Evolutionary conservation across 2,113 vertebrate genomes (phyloP), one percentile per base, ranked within the genome.

Genomic region (Thunnus maccoyii): DNA sequence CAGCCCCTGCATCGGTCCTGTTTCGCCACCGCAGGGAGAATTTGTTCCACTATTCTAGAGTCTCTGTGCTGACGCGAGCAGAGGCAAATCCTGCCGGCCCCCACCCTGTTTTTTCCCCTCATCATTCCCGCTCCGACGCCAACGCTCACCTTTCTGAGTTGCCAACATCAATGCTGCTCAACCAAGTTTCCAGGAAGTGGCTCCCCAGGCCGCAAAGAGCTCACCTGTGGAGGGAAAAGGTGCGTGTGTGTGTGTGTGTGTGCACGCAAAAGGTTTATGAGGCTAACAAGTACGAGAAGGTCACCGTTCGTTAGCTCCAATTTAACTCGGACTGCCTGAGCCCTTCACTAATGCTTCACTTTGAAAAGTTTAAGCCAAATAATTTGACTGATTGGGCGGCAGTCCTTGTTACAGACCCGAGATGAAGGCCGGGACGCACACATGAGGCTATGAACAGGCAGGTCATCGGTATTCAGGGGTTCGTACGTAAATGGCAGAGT

Each of bases 261-360:
- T 18, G 54, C 44, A 57, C 25, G 57, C 15, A 36, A 15, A 36
- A 11, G 48, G 7, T 41, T 41, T 75, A n/a, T 7, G 18, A 15
- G 66, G 56, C 46, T 25, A 66, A 60, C 47, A 13, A 60, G 61
- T 30, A 69, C 1, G 8, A 55, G 63, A 57, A 84, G 73, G 81
- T 86, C 85, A 78, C 27, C 2, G 72, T 84, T 91, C 75, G 72
- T 91, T 91, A 87, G 82, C 54, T 86, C 89, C 80, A 91, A 90
- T 90, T 92, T 89, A 73, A 47, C 72, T 82, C 11, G 12, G 76
- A 56, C 11, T 0, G 72, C 44, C 78, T 86, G 87, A 92, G 82
- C 27, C 88, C 79, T 87, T 92, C 83, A 91, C 57, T 20, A 70
- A 66, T 1, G 68, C 81, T 86, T 76, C 48, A n/a, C 25, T 85